phyloP scores from a whole-genome alignment of 2,888 invertebrate species.

The Eretmocerus hayati region DNA sequence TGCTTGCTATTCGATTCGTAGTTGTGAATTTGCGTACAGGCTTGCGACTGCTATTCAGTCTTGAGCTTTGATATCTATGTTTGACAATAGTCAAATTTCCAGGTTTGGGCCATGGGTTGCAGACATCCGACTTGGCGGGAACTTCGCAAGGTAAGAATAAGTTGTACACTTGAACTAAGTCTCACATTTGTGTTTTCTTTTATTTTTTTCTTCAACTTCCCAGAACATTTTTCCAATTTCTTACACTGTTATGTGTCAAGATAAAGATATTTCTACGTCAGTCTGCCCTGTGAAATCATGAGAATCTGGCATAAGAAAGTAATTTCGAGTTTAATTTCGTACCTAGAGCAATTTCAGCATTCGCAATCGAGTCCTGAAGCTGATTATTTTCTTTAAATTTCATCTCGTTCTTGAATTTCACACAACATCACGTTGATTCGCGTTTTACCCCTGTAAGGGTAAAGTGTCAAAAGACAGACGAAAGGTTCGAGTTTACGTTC shows the following conservation, averaged over 20 bases:
- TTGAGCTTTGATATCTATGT: conserved; percentile 35
- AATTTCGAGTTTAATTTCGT: too few species aligned
- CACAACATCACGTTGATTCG: too few species aligned
- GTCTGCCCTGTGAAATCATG: conserved; percentile 32
- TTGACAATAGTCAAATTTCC: conserved; percentile 47
- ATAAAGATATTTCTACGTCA: conserved; percentile 4
- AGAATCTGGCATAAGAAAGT: conserved; percentile 16
- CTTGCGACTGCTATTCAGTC: conserved; percentile 18
- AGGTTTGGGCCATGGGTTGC: conserved; percentile 45
- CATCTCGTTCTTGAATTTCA: too few species aligned
- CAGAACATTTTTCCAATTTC: conserved; percentile 12
- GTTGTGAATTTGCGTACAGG: conserved; percentile 46
- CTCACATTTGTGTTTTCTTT: conserved; percentile 7
- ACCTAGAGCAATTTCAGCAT: too few species aligned
- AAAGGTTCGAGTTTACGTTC: conserved; percentile 56
- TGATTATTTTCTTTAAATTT: too few species aligned
- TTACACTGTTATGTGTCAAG: conserved; percentile 3
- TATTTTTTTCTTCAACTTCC: conserved; percentile 10
- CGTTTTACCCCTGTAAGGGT: background rate
- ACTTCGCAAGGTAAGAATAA: conserved; percentile 70
- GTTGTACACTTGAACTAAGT: conserved; percentile 1
- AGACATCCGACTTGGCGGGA: conserved; percentile 64
- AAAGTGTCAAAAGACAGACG: conserved; percentile 18
- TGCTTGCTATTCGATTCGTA: conserved; percentile 22
- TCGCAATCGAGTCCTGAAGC: too few species aligned